Conservation (phyloP, 2,113 vertebrate genomes). For the Platysternon megacephalum region DNA sequence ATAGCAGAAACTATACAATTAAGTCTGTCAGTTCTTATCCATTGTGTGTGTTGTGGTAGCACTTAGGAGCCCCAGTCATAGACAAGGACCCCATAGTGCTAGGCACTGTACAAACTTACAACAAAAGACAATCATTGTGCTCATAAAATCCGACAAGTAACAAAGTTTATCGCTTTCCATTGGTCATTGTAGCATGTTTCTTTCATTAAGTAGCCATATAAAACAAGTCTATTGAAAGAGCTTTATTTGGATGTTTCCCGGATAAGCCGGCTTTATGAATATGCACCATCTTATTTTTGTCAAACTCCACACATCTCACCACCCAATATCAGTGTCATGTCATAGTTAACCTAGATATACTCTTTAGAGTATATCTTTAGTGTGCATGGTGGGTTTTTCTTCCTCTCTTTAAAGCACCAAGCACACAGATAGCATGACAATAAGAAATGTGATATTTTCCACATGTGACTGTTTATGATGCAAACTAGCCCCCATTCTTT, state of each 20-base stretch:
- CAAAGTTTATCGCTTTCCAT: neutral
- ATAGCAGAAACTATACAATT: neutral
- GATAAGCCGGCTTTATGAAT: neutral
- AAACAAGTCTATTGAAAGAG: neutral
- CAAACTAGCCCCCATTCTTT: neutral
- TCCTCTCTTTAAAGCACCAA: neutral
- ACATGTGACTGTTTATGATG: neutral
- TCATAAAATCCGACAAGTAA: neutral
- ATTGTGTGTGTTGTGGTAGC: neutral
- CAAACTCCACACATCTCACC: neutral
- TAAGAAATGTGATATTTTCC: neutral
- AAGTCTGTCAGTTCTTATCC: neutral
- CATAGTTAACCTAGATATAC: neutral
- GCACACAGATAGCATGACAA: neutral
- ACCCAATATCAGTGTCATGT: neutral
- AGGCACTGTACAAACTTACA: neutral
- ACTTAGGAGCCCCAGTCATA: neutral
- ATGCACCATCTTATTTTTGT: neutral
- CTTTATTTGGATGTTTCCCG: neutral
- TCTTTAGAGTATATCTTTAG: neutral
- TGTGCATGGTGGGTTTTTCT: neutral
- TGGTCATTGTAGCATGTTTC: neutral
- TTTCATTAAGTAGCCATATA: neutral
- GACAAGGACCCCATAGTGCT: neutral
- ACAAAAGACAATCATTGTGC: neutral